Conservation (phyloP, 2,797 vertebrate species). For the Orientallactaga sibirica region DNA sequence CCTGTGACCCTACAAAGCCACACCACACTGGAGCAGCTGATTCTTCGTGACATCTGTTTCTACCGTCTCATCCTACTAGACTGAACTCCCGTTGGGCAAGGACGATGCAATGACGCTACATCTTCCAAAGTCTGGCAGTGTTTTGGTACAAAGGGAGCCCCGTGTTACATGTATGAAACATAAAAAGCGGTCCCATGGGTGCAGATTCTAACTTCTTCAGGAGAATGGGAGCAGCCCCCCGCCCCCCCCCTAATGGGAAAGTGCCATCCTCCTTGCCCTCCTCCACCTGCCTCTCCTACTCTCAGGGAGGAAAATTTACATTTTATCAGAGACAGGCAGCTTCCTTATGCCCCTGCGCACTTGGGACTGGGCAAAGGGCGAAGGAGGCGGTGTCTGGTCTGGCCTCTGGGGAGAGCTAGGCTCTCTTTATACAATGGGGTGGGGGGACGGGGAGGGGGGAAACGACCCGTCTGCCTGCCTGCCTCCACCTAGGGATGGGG, state of each 20-base stretch:
- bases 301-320: constrained; percentile 42
- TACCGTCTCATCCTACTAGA: neutral
- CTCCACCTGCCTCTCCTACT: neutral
- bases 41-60: neutral
- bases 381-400: neutral
- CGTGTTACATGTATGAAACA: neutral
- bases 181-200: neutral
- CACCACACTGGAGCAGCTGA: too few species aligned
- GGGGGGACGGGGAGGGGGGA: neutral
- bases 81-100: neutral
- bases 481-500: neutral
- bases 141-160: neutral
- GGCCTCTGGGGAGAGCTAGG: neutral
- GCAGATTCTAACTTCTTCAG: neutral
- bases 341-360: neutral
- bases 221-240: neutral
- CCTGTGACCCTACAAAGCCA: neutral
- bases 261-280: neutral
- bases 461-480: neutral
- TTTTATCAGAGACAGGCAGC: constrained; percentile 26
- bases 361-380: constrained; percentile 12
- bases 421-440: neutral
- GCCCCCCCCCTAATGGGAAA: neutral
- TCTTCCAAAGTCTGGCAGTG: neutral
- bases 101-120: neutral